phyloP scores from a whole-genome alignment of 2,113 vertebrate species.

The Ranitomeya imitator region DNA sequence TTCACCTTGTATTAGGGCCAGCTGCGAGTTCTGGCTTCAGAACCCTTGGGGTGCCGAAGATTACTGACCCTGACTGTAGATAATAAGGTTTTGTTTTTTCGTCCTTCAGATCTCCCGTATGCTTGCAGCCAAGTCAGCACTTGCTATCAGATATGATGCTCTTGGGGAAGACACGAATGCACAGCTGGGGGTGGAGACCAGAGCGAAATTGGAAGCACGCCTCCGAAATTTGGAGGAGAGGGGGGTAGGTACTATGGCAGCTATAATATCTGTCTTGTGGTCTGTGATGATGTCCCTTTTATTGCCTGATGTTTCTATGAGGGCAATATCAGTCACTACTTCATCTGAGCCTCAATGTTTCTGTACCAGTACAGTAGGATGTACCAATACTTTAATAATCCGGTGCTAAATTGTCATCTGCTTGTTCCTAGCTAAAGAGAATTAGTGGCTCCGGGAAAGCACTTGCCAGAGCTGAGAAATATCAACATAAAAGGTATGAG shows the following conservation, averaged over 20 bases:
- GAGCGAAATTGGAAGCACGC: slow-evolving; percentile 89
- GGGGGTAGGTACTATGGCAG: slow-evolving; percentile 76
- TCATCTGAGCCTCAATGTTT: slow-evolving; percentile 77
- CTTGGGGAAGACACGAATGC: slow-evolving; percentile 91
- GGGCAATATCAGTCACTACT: slow-evolving; percentile 77
- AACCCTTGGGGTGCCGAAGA: no score
- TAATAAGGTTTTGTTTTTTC: not conserved
- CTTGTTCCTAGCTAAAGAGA: slow-evolving; percentile 79
- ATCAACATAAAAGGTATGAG: slow-evolving; percentile 90
- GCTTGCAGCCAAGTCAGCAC: slow-evolving; percentile 90
- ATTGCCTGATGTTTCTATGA: slow-evolving; percentile 67
- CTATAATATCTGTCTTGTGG: not conserved
- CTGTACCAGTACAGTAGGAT: not conserved
- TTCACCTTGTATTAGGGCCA: no score
- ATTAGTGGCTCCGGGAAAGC: slow-evolving; percentile 96
- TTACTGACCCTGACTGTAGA: no score
- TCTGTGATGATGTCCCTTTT: slow-evolving; percentile 70
- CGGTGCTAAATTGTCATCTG: not conserved
- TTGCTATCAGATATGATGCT: slow-evolving; percentile 94
- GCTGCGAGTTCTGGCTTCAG: no score
- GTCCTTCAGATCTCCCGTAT: slow-evolving; percentile 87
- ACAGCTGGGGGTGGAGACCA: slow-evolving; percentile 91
- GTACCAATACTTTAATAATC: not conserved
- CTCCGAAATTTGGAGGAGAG: slow-evolving; percentile 89
- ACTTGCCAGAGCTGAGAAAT: slow-evolving; percentile 90